phyloP scores from a whole-genome alignment of 2,888 invertebrate species.

The Coelopa pilipes region DNA sequence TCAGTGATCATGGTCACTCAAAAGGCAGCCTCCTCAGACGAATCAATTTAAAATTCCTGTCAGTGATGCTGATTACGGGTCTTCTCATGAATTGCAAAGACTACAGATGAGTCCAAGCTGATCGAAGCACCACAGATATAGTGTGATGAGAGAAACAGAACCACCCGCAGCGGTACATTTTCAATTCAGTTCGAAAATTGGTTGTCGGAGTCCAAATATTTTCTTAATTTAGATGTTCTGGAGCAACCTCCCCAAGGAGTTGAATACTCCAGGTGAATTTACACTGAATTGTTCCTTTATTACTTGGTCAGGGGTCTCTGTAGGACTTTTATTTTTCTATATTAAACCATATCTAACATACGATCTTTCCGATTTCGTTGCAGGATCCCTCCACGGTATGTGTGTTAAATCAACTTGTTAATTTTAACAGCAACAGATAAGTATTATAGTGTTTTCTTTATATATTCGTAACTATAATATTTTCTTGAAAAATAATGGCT shows the following conservation, averaged over 20 bases:
- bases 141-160: slow-evolving; percentile 47
- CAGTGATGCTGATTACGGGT: slow-evolving; percentile 32
- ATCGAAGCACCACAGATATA: slow-evolving; percentile 32
- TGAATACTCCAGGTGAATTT: no score
- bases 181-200: slow-evolving; percentile 48
- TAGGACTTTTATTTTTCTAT: neutral
- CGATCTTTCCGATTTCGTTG: slow-evolving; percentile 52
- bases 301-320: neutral
- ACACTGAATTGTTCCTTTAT: neutral
- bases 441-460: neutral
- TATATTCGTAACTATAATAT: neutral
- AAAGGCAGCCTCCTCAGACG: slow-evolving; percentile 43
- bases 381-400: slow-evolving; percentile 67
- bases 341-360: slow-evolving; percentile 13
- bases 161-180: slow-evolving; percentile 51
- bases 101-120: neutral
- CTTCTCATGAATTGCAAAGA: slow-evolving; percentile 33
- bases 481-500: neutral
- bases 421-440: neutral
- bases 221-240: neutral
- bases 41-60: slow-evolving; percentile 41
- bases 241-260: neutral
- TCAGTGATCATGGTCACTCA: slow-evolving; percentile 55
- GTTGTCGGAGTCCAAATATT: neutral
- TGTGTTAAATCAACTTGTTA: neutral